Evolutionary conservation across 2,888 invertebrate genomes (phyloP).

Genomic region (Artemia sp.): DNA sequence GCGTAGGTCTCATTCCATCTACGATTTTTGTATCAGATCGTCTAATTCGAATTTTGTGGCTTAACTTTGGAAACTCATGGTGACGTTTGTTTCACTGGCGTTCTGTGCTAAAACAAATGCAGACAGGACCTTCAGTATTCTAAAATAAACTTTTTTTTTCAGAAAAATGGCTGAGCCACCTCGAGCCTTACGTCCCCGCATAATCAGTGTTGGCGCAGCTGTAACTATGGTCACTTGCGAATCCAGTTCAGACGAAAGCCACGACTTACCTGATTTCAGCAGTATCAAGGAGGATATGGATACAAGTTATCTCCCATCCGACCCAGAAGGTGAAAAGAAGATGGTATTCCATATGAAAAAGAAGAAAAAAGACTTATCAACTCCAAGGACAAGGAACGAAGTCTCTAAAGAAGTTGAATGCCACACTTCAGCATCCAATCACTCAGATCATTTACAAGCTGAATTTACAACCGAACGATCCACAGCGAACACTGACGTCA

Average conservation of each 20-base stretch:
- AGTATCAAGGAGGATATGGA: neutral
- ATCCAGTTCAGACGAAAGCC: constrained; percentile 11
- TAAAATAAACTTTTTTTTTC: neutral
- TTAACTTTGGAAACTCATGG: neutral
- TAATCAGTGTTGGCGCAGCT: neutral
- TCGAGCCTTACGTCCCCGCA: neutral
- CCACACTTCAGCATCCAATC: neutral
- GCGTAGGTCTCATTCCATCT: constrained; percentile 9
- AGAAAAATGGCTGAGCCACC: constrained; percentile 1
- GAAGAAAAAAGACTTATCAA: too few relatives aligned
- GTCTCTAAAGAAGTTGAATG: neutral
- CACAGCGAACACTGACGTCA: neutral
- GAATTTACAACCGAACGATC: neutral
- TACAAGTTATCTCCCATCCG: constrained; percentile 5
- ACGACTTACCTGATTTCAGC: constrained; percentile 11
- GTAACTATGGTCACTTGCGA: constrained; percentile 8
- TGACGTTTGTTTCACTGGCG: neutral
- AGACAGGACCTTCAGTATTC: neutral
- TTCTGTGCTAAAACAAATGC: neutral
- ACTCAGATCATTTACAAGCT: neutral
- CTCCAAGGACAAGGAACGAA: too few relatives aligned
- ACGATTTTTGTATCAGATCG: constrained; percentile 4
- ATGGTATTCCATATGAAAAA: neutral
- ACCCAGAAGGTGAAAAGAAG: neutral
- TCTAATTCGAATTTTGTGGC: constrained; percentile 9